A percentile compares a stretch with the other conserved stretches of the same genome.
Conservation (phyloP, 2,888 invertebrate species). For the Deilephila porcellus region DNA sequence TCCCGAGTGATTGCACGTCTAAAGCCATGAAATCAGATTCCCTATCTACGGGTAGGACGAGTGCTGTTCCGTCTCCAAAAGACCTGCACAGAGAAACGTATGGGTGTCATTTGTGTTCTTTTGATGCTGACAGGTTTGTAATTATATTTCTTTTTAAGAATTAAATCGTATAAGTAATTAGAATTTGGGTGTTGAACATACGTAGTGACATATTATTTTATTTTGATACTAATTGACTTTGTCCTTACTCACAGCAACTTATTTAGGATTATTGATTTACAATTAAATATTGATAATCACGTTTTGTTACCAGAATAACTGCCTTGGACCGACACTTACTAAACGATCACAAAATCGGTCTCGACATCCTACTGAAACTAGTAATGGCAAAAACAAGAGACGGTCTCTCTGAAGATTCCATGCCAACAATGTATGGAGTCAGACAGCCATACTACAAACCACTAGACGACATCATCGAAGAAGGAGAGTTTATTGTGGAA, state of each 20-base stretch:
- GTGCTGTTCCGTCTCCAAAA: conserved; percentile 41
- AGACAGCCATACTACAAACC: conserved; percentile 68
- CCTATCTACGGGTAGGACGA: conserved; percentile 39
- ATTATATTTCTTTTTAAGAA: not conserved
- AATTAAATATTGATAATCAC: conserved; percentile 22
- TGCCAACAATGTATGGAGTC: conserved; percentile 45
- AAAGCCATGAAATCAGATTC: conserved; percentile 55
- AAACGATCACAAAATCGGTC: conserved; percentile 71
- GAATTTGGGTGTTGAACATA: too few species aligned
- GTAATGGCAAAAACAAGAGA: conserved; percentile 77
- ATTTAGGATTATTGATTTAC: not conserved
- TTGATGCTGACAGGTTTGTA: conserved; percentile 70
- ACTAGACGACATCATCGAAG: conserved; percentile 59
- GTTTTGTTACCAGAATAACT: conserved; percentile 68
- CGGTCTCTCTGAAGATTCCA: conserved; percentile 57
- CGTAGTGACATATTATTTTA: too few species aligned
- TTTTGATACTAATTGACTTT: not conserved
- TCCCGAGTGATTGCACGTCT: conserved; percentile 62
- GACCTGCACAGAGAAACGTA: conserved; percentile 58
- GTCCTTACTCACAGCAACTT: not conserved
- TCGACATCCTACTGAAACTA: conserved; percentile 70
- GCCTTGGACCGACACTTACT: conserved; percentile 73
- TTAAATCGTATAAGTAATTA: too few species aligned
- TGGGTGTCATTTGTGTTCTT: conserved; percentile 69
- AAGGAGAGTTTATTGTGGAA: conserved; percentile 72